Evolutionary conservation across 2,888 invertebrate species (phyloP).

Genomic region (Aproaerema taeniolella): DNA sequence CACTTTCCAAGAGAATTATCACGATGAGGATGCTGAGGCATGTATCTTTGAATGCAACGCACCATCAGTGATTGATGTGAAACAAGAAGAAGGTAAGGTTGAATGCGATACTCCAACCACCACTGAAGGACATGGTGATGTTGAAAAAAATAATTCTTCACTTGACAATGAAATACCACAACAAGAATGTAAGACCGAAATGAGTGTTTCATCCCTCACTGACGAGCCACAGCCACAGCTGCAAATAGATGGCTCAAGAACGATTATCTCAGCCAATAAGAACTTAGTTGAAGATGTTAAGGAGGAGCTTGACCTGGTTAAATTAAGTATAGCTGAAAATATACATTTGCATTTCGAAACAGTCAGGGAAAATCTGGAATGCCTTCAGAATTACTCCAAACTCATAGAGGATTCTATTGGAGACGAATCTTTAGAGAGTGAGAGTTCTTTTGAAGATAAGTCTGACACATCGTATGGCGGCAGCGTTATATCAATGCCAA

Average conservation of each 20-base stretch:
- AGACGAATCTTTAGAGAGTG: background rate
- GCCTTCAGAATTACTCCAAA: slow-evolving; percentile 39
- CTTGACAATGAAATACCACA: too few species aligned
- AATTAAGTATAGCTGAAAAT: slow-evolving; percentile 37
- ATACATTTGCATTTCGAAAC: slow-evolving; percentile 43
- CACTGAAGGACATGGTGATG: too few species aligned
- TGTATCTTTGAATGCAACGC: too few species aligned
- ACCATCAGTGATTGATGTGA: too few species aligned
- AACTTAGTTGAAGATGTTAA: slow-evolving; percentile 32
- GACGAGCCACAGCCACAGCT: background rate
- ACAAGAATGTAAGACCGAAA: too few species aligned
- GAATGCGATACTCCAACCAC: too few species aligned
- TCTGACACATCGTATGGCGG: too few species aligned
- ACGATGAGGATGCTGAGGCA: too few species aligned
- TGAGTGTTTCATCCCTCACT: too few species aligned
- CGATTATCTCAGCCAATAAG: slow-evolving; percentile 14
- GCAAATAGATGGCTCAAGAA: background rate
- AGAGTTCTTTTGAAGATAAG: slow-evolving; percentile 19
- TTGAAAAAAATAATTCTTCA: too few species aligned
- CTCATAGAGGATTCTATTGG: slow-evolving; percentile 23
- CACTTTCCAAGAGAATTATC: too few species aligned
- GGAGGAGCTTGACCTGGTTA: slow-evolving; percentile 29
- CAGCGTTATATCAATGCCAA: background rate
- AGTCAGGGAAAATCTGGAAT: slow-evolving; percentile 44
- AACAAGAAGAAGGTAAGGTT: too few species aligned